Evolutionary conservation across 1,140 invertebrate genomes (phyloP), one percentile per base, ranked within the genome.

Genomic region (Nebria ingens): DNA sequence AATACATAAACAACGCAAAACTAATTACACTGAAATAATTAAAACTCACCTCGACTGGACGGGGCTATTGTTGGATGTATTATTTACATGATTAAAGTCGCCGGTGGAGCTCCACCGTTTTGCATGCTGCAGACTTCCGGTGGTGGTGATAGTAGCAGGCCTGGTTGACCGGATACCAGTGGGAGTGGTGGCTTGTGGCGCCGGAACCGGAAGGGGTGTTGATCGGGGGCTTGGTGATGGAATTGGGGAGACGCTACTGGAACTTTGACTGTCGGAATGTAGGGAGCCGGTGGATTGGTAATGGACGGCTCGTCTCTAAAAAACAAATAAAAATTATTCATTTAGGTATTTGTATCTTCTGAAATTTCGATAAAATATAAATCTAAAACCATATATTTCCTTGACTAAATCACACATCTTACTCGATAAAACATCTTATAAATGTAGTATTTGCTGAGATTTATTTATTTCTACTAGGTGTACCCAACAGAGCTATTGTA

Each of bases 61-160:
- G 73, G 55, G 72, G 66, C 42, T 71, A 64, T 58, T 72, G 71
- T 22, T 65, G 67, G 59, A 56, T 55, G 55, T 63, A 19, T 40
- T 55, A 25, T 62, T 23, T 21, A 34, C 51, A 49, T 63, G 52
- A 55, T 64, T 76, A 64, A 90, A 91, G 71, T 91, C 87, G 34
- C 86, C 86, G 0, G 87, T 90, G 2, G 86, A 89, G 61, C 79
- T 88, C 88, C 88, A 92, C 56, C 87, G 73, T 76, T 91, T 91
- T 50, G 83, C 82, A 61, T 77, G 78, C 62, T 74, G 63, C 29
- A 73, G 60, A 56, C 66, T 73, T 60, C 51, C 38, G 17, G 4
- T 51, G 4, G 4, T 52, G 21, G 11, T 59, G 60, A 53, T 61
- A 58, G 51, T 61, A 56, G 58, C 65, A 64, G 54, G 42, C 40